Percentiles rank a stretch among this genome's conserved stretches.
Evolutionary conservation across 2,113 vertebrate genomes (phyloP).

Genomic region (Sapayoa aenigma): DNA sequence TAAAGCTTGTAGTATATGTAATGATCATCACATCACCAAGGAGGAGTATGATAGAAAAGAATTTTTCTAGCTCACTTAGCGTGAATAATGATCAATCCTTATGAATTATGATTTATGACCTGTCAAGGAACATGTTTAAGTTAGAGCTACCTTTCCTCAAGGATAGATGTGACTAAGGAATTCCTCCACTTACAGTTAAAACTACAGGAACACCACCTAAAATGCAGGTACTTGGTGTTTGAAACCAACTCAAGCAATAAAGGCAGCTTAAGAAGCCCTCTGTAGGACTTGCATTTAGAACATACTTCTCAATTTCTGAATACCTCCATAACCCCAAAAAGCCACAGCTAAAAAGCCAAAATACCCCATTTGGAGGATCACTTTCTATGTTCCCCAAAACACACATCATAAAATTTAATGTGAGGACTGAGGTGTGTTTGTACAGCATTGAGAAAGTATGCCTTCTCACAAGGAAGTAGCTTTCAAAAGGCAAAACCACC

Average conservation of each 20-base stretch:
- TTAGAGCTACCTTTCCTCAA: background rate
- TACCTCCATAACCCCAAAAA: background rate
- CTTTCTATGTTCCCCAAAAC: background rate
- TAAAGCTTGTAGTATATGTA: background rate
- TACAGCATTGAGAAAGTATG: background rate
- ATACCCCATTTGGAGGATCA: background rate
- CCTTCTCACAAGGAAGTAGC: background rate
- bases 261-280: background rate
- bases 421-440: background rate
- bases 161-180: background rate
- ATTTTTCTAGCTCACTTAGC: background rate
- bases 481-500: background rate
- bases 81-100: background rate
- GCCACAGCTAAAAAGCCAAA: background rate
- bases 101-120: background rate
- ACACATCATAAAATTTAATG: background rate
- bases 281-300: background rate
- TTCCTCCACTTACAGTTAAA: background rate
- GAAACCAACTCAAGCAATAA: background rate
- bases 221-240: background rate
- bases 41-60: background rate
- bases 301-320: background rate
- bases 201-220: background rate
- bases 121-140: background rate
- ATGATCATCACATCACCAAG: background rate